Evolutionary conservation across 2,888 invertebrate species (phyloP), one percentile per base, ranked within the genome.

Genomic region (Clepsis dumicolana): DNA sequence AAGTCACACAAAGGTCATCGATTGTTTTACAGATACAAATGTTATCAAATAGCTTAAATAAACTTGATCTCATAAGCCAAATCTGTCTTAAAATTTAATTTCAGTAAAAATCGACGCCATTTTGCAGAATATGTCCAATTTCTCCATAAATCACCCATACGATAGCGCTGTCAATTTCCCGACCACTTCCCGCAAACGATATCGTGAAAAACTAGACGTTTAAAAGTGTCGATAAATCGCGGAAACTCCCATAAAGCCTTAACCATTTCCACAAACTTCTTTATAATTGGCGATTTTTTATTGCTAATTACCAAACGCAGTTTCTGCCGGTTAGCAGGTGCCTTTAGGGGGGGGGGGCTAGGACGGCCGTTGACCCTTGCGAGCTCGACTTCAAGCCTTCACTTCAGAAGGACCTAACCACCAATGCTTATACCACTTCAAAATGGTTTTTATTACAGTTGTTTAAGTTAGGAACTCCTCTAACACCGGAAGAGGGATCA

Each of bases 361-460:
- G 92, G 93, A 91, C 92, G 93, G 91, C 72, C 91, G 85, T 82
- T 88, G 91, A 93, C 89, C 91, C 83, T 87, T 76, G 81, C 86
- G 72, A 86, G 77, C 77, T 74, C 75, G 76, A 80, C 77, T 76
- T 71, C 35, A 74, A 72, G 74, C 74, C 70, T 57, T 65, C 63
- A 71, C 57, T 70, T 54, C 70, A 68, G 70, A 88, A 81, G 59
- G 83, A 54, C 82, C 59, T 78, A 90, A 76, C 75, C 75, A 72
- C 72, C 77, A 64, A 67, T 57, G 62, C 70, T 57, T 2, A 32
- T 29, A 48, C 24, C 74, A 80, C 71, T 65, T 59, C 5, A 88
- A 77, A 75, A 64, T 76, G n/a, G 71, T 78, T 80, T 77, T 74
- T 85, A 85, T 0, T 0, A 7, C 1, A 59, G 38, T 0, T 14